A percentile compares a stretch with the other conserved stretches of the same genome.
These are phyloP conservation scores for Caenorhabditis angaria DNA, from an alignment of 2,888 invertebrate species.

Conservation along the genomic window DNA sequence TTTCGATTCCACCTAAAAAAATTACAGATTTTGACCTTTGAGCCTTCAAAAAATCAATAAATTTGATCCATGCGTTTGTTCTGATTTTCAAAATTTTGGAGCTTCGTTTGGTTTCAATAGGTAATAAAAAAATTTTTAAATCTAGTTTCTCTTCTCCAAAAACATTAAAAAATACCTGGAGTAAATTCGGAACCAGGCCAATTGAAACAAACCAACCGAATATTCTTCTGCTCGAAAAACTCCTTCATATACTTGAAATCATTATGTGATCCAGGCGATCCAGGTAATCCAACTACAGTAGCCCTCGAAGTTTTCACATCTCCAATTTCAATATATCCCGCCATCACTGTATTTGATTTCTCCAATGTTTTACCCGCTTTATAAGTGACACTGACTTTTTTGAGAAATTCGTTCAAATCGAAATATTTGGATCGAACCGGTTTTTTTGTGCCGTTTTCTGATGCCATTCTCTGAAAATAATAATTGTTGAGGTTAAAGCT, in stretches of 20 bases:
- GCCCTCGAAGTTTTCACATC: slow-evolving; percentile 15
- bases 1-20: slow-evolving; percentile 19
- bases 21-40: not conserved
- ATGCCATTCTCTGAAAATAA: not conserved
- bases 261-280: slow-evolving; percentile 42
- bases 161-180: slow-evolving; percentile 17
- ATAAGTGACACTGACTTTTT: slow-evolving; percentile 30
- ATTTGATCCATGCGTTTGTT: no score
- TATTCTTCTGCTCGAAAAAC: slow-evolving; percentile 29
- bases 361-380: slow-evolving; percentile 18
- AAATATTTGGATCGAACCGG: slow-evolving; percentile 14
- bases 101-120: no score
- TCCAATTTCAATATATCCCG: slow-evolving; percentile 25
- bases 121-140: no score
- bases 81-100: no score
- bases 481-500: no score
- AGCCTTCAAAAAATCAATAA: not conserved
- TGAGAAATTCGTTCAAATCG: slow-evolving; percentile 19
- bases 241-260: slow-evolving; percentile 42
- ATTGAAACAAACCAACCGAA: slow-evolving; percentile 27
- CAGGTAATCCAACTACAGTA: slow-evolving; percentile 33
- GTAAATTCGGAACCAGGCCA: slow-evolving; percentile 40
- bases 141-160: no score
- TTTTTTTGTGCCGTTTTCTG: not conserved
- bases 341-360: slow-evolving; percentile 13